Conservation (phyloP, 2,797 vertebrate species). For the Phrynocephalus forsythii region DNA sequence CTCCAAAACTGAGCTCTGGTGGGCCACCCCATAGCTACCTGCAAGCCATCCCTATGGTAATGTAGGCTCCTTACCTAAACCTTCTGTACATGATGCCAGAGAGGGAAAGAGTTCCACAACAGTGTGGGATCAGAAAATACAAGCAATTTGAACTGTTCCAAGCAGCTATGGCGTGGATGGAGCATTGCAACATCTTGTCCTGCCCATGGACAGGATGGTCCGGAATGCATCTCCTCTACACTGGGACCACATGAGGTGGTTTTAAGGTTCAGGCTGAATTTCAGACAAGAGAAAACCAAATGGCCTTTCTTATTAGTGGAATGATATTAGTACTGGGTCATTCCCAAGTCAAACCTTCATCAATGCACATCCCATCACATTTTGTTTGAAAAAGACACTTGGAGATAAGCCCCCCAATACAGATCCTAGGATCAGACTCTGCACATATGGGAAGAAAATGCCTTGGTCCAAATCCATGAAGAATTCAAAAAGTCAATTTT, state of each 20-base stretch:
- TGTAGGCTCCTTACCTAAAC: too few relatives aligned
- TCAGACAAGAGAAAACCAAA: neutral
- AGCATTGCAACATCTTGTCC: neutral
- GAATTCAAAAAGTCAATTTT: neutral
- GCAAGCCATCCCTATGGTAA: too few relatives aligned
- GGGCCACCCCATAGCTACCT: too few relatives aligned
- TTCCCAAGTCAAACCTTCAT: too few relatives aligned
- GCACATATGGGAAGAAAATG: neutral
- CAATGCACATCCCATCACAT: neutral
- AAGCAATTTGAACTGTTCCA: too few relatives aligned
- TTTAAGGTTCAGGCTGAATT: neutral
- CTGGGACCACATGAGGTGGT: neutral
- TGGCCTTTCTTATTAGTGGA: neutral
- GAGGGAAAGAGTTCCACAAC: too few relatives aligned
- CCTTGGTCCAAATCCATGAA: neutral
- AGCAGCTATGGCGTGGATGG: too few relatives aligned
- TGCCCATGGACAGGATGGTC: too few relatives aligned
- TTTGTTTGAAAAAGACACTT: neutral
- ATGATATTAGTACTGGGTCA: neutral
- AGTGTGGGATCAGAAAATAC: too few relatives aligned
- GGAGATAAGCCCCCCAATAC: neutral
- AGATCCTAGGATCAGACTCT: neutral
- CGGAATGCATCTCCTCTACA: neutral
- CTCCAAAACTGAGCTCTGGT: too few relatives aligned
- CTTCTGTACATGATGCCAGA: too few relatives aligned